These are phyloP conservation scores for Hydrolagus colliei DNA, from an alignment of 2,797 vertebrate species.

Conservation along the genomic window DNA sequence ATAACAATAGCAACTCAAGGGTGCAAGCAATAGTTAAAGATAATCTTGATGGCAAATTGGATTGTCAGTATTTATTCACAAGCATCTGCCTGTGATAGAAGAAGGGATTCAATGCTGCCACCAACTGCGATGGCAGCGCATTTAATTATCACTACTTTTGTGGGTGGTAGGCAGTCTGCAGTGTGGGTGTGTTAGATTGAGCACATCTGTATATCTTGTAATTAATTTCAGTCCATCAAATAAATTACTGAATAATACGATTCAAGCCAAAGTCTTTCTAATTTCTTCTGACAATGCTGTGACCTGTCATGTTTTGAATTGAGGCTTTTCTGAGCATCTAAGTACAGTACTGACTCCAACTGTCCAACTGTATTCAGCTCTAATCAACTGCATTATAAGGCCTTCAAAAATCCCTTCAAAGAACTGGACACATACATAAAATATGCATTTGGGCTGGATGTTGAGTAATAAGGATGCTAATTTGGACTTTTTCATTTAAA, in stretches of 20 bases:
- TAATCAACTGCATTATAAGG: neutral
- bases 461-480: neutral
- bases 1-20: slow-evolving; percentile 11
- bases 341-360: neutral
- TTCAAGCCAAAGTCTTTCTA: neutral
- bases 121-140: slow-evolving; percentile 18
- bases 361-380: neutral
- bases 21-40: neutral
- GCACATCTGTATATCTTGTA: slow-evolving; percentile 27
- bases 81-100: slow-evolving; percentile 26
- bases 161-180: neutral
- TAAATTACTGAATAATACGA: neutral
- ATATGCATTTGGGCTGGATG: neutral
- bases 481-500: neutral
- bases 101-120: slow-evolving; percentile 3
- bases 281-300: neutral
- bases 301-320: neutral
- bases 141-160: slow-evolving; percentile 19
- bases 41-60: slow-evolving; percentile 19
- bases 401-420: neutral
- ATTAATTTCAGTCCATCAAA: slow-evolving; percentile 9
- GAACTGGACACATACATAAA: neutral
- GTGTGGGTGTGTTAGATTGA: neutral
- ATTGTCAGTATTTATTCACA: slow-evolving; percentile 25
- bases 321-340: neutral